Percentiles rank a stretch among this genome's conserved stretches.
phyloP scores from a whole-genome alignment of 2,888 invertebrate genomes.

The Labia minor region DNA sequence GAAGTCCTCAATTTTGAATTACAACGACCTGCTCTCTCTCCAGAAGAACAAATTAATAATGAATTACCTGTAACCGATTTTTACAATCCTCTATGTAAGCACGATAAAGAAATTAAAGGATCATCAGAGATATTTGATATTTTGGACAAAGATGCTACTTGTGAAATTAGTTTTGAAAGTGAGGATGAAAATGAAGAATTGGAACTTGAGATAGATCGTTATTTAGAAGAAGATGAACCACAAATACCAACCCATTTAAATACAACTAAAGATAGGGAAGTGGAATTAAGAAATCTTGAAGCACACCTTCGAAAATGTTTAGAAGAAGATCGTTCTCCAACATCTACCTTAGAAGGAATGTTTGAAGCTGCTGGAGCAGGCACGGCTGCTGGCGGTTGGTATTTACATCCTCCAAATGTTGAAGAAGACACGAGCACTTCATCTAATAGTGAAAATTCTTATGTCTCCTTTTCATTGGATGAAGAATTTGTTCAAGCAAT shows the following conservation, averaged over 20 bases:
- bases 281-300: neutral
- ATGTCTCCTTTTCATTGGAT: slow-evolving; percentile 50
- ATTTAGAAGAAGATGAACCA: neutral
- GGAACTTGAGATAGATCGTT: neutral
- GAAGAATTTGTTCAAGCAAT: slow-evolving; percentile 61
- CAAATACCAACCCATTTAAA: neutral
- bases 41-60: neutral
- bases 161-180: slow-evolving; percentile 5
- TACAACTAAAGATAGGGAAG: neutral
- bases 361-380: neutral
- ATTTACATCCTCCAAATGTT: slow-evolving; percentile 27
- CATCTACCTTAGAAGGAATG: neutral
- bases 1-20: neutral
- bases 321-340: slow-evolving; percentile 13
- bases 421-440: slow-evolving; percentile 15
- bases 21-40: slow-evolving; percentile 5
- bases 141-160: neutral
- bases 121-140: neutral
- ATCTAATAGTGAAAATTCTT: slow-evolving; percentile 36
- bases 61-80: neutral
- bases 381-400: slow-evolving; percentile 27
- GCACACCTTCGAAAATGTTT: slow-evolving; percentile 19
- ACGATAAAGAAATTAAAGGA: neutral
- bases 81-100: neutral
- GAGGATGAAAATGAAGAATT: neutral